Conservation (phyloP, 2,797 vertebrate genomes). For the Crocodylus rhombifer region DNA sequence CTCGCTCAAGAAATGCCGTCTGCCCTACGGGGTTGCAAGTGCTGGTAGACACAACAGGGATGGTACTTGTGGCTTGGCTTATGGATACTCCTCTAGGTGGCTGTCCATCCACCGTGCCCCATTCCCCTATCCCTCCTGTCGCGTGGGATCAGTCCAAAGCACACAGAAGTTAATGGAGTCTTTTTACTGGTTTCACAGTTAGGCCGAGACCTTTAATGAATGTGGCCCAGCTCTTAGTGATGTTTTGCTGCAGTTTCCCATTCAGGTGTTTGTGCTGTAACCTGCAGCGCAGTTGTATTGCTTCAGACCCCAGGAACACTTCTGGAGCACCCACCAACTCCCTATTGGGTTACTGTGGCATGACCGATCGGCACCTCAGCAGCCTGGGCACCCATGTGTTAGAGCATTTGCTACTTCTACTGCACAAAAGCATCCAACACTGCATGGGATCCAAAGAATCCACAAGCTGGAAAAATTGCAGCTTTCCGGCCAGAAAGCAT, state of each 20-base stretch:
- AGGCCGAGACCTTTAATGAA: too few species aligned
- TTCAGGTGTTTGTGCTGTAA: neutral
- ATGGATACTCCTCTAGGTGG: neutral
- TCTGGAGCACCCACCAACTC: neutral
- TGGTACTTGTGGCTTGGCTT: neutral
- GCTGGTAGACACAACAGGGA: neutral
- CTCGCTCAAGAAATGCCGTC: neutral
- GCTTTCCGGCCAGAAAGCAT: neutral
- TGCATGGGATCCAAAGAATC: fast-evolving
- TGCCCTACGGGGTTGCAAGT: neutral
- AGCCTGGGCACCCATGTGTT: neutral
- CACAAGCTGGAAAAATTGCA: conserved; percentile 5
- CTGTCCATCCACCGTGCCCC: neutral
- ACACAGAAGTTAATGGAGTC: neutral
- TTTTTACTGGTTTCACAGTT: too few species aligned
- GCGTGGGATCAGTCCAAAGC: neutral
- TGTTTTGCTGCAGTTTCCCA: neutral
- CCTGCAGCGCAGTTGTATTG: neutral
- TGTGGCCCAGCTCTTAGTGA: neutral
- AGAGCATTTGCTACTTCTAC: conserved; percentile 12
- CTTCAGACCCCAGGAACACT: neutral
- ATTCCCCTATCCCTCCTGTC: neutral
- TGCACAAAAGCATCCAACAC: neutral
- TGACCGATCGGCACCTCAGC: neutral
- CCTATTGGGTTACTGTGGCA: neutral